Evolutionary conservation across 2,888 invertebrate species (phyloP).

Genomic region (Bellardia pandia): DNA sequence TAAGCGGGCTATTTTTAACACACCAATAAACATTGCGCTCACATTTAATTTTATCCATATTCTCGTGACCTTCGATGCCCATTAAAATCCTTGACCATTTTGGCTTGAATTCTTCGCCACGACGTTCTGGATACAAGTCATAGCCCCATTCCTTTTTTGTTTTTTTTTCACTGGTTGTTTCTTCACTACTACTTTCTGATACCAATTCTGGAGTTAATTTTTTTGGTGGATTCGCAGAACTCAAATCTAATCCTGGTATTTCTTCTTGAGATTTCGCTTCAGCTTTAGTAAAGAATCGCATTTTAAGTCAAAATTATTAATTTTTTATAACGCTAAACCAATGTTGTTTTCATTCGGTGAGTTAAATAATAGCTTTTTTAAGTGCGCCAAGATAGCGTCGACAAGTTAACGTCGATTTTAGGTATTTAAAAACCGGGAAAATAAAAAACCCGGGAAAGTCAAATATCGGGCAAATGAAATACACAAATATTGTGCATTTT

Average conservation of each 20-base stretch:
- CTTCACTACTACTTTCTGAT: neutral
- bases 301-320: slow-evolving; percentile 36
- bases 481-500: too few species aligned
- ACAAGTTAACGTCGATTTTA: too few species aligned
- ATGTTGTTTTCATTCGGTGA: slow-evolving; percentile 23
- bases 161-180: slow-evolving; percentile 42
- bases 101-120: slow-evolving; percentile 86
- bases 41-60: slow-evolving; percentile 90
- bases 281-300: slow-evolving; percentile 71
- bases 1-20: slow-evolving; percentile 90
- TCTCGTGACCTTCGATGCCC: slow-evolving; percentile 89
- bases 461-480: too few species aligned
- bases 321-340: neutral
- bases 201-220: neutral
- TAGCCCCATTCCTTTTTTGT: slow-evolving; percentile 87
- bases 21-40: slow-evolving; percentile 90
- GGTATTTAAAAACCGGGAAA: too few species aligned
- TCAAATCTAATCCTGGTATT: slow-evolving; percentile 27
- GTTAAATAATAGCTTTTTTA: slow-evolving; percentile 56
- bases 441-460: too few species aligned
- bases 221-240: neutral
- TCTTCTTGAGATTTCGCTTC: slow-evolving; percentile 63
- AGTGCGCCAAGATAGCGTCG: too few species aligned
- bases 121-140: slow-evolving; percentile 93
- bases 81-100: slow-evolving; percentile 86